Conservation (phyloP, 2,888 invertebrate genomes). For the Melitaea athalia region DNA sequence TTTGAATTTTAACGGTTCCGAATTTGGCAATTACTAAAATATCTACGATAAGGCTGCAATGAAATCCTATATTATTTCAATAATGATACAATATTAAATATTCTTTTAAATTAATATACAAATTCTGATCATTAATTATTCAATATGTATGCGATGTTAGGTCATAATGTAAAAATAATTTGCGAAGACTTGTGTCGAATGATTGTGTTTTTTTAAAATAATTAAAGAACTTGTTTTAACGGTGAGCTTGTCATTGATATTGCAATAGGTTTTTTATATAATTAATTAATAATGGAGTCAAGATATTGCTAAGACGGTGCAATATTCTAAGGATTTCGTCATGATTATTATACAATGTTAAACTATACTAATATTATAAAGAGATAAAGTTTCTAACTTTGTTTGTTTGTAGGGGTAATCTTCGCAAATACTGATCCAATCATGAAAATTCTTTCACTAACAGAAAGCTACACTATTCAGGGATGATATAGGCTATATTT, state of each 20-base stretch:
- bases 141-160: neutral
- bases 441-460: too few species aligned
- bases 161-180: conserved; percentile 4
- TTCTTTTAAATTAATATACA: neutral
- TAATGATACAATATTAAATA: neutral
- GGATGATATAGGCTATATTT: too few species aligned
- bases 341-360: too few species aligned
- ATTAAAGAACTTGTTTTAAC: neutral
- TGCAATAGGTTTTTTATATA: too few species aligned
- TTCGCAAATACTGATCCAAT: too few species aligned
- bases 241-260: neutral
- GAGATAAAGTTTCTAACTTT: too few species aligned
- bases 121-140: neutral
- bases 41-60: neutral
- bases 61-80: neutral
- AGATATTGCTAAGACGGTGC: too few species aligned
- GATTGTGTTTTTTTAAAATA: neutral
- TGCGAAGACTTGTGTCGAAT: neutral
- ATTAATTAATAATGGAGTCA: too few species aligned
- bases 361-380: too few species aligned
- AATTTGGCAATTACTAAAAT: neutral
- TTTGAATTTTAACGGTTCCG: neutral
- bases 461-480: too few species aligned
- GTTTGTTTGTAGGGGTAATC: too few species aligned
- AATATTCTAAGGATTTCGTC: too few species aligned